Percentiles rank a stretch among this genome's conserved stretches.
phyloP scores from a whole-genome alignment of 2,113 vertebrate species.

The Cryptotis parvus region DNA sequence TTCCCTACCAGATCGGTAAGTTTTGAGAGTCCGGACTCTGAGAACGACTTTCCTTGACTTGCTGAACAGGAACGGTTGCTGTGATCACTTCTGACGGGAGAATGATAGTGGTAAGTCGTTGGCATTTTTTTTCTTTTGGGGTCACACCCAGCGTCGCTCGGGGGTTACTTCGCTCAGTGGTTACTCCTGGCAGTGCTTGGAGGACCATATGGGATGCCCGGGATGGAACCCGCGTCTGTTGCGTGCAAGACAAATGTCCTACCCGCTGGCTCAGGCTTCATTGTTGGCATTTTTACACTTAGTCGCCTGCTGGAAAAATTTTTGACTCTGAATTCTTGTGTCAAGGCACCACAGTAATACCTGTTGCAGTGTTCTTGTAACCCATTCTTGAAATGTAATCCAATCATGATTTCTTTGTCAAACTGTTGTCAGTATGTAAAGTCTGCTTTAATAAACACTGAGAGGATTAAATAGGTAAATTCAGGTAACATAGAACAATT shows the following conservation, averaged over 20 bases:
- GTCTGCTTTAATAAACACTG: neutral
- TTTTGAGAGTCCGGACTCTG: slow-evolving; percentile 22
- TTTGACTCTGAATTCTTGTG: neutral
- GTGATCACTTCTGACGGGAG: slow-evolving; percentile 97
- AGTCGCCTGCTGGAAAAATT: neutral
- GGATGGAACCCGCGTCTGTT: too few relatives aligned
- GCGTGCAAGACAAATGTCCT: too few relatives aligned
- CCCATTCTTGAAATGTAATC: neutral
- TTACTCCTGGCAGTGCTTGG: too few relatives aligned
- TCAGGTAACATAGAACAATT: neutral
- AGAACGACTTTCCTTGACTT: slow-evolving; percentile 86
- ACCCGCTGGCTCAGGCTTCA: too few relatives aligned
- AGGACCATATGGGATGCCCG: too few relatives aligned
- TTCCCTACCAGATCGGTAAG: neutral
- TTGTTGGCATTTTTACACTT: too few relatives aligned
- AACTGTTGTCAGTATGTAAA: neutral
- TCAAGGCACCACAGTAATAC: neutral
- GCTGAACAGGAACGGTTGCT: slow-evolving; percentile 93
- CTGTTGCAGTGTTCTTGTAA: neutral
- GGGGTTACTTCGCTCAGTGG: too few relatives aligned
- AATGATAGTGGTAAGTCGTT: slow-evolving; percentile 96
- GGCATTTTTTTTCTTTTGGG: too few relatives aligned
- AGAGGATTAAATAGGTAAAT: neutral
- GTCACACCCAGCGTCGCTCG: too few relatives aligned
- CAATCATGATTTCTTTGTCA: neutral